These are phyloP conservation scores for Etheostoma cragini DNA, from an alignment of 2,113 vertebrate species.

Conservation along the genomic window DNA sequence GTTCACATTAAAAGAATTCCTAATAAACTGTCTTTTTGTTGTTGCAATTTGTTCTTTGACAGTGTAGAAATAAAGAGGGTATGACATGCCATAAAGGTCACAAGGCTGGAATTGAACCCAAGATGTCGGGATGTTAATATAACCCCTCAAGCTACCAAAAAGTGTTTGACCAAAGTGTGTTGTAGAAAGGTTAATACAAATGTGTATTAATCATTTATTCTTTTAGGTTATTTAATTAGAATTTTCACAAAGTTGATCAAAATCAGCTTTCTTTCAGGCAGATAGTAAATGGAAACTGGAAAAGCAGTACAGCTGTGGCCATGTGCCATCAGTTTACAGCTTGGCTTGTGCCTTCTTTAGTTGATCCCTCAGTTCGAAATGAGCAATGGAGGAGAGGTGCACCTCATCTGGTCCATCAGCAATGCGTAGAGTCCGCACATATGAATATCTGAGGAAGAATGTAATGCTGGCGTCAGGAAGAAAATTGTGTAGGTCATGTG, in stretches of 20 bases:
- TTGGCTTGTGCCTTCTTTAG: constrained; percentile 79
- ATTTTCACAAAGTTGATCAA: no score
- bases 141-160: no score
- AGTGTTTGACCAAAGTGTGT: background rate
- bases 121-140: no score
- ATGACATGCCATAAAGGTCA: no score
- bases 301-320: background rate
- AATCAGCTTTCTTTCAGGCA: background rate
- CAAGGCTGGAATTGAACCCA: no score
- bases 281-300: background rate
- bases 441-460: constrained; percentile 83
- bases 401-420: constrained; percentile 95
- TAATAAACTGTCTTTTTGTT: constrained; percentile 60
- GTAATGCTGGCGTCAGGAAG: background rate
- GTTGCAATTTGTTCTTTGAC: no score
- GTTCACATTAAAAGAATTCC: constrained; percentile 81
- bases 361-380: constrained; percentile 89
- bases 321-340: constrained; percentile 72
- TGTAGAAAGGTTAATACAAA: background rate
- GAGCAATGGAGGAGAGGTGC: constrained; percentile 90
- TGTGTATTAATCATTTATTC: no score
- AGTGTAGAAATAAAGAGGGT: no score
- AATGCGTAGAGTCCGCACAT: constrained; percentile 85
- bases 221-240: no score
- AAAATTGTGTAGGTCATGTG: background rate